These are phyloP conservation scores for Drosophila ezoana DNA, from an alignment of 2,888 invertebrate genomes.

Conservation along the genomic window DNA sequence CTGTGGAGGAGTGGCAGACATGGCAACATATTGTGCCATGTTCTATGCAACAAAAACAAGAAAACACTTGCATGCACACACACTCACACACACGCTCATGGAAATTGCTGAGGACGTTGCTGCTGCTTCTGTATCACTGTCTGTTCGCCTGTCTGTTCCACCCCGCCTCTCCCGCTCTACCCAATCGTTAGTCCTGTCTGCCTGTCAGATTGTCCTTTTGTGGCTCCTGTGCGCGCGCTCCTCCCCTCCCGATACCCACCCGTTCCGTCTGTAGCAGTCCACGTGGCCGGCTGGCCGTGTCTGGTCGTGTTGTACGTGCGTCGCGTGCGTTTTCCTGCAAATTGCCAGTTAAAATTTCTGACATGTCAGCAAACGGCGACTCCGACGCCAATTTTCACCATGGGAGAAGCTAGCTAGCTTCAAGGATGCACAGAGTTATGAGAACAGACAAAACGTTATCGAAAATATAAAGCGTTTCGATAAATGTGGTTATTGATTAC, in stretches of 20 bases:
- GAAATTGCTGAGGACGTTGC: slow-evolving; percentile 54
- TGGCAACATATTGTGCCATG: slow-evolving; percentile 77
- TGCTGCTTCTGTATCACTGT: slow-evolving; percentile 38
- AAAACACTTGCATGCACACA: slow-evolving; percentile 12
- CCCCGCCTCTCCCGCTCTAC: neutral
- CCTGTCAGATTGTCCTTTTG: slow-evolving; percentile 45
- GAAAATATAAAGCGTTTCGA: neutral
- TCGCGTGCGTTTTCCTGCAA: slow-evolving; percentile 71
- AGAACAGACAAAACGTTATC: neutral
- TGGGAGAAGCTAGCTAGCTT: slow-evolving; percentile 33
- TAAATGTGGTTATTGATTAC: neutral
- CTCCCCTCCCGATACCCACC: neutral
- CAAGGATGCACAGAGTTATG: slow-evolving; percentile 6
- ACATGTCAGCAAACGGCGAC: slow-evolving; percentile 76
- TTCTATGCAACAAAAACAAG: slow-evolving; percentile 64
- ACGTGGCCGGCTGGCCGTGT: slow-evolving; percentile 29
- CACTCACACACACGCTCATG: slow-evolving; percentile 38
- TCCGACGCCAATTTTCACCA: slow-evolving; percentile 50
- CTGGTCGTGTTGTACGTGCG: slow-evolving; percentile 58
- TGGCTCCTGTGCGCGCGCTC: slow-evolving; percentile 28
- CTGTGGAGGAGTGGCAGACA: slow-evolving; percentile 54
- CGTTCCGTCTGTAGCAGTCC: slow-evolving; percentile 1
- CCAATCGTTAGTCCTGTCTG: slow-evolving; percentile 9
- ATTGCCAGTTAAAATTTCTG: slow-evolving; percentile 80
- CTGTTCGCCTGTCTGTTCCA: slow-evolving; percentile 8